Evolutionary conservation across 2,888 invertebrate species (phyloP), one percentile per base, ranked within the genome.

Genomic region (Stenichneumon culpator): DNA sequence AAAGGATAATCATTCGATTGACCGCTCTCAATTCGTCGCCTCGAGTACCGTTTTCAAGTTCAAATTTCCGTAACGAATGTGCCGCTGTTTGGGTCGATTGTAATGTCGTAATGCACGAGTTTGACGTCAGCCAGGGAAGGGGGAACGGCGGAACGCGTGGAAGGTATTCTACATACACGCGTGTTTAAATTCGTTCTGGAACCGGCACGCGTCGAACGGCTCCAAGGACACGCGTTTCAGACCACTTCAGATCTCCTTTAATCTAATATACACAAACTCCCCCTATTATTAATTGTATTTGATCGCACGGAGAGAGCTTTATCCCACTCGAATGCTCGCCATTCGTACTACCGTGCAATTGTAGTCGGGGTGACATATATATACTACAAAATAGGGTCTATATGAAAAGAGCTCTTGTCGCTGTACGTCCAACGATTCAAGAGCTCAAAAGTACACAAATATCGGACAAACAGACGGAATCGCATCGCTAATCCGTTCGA

Each of bases 211-310:
- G 86, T 79, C 68, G 44, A 72, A 68, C 75, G 87, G 87, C 87
- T 87, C 85, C 74, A 84, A 88, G 88, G 87, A 87, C 88, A 89
- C 90, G 88, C 90, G 87, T 90, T 63, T n/a, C 60, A 25, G 50
- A 86, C 89, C 87, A 89, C 84, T 78, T 79, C 78, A 84, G 69
- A 50, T 75, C 77, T 86, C 84, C 65, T 82, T 67, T 81, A 67
- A 57, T 72, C 57, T 72, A 75, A 68, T 77, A 52, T 79, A 73
- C 52, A 78, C 77, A 75, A 44, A 65, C 36, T 65, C 16, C 36
- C 65, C 80, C 81, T 74, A 73, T 83, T 77, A 91, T 91, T 91
- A 91, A 90, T 92, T 88, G 88, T 89, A 87, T 91, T 91, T 91
- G 89, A 90, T 90, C 90, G 87, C 89, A 88, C 90, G 87, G 77